Conservation (phyloP, 2,797 vertebrate genomes). For the Muscicapa striata region DNA sequence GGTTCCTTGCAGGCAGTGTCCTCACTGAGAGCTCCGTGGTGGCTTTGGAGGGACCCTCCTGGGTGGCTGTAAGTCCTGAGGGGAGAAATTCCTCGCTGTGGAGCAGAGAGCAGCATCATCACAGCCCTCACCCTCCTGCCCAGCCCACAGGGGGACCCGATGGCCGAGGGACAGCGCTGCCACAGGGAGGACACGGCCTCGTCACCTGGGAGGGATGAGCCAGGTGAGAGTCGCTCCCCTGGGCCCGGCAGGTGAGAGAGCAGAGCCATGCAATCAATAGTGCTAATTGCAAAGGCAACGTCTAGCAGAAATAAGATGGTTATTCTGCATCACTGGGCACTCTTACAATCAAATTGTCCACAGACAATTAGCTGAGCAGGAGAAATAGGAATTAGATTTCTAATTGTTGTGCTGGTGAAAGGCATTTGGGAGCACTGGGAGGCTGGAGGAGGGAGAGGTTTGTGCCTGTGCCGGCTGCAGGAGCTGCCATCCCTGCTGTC, state of each 20-base stretch:
- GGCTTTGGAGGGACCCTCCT: neutral
- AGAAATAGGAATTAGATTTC: slow-evolving; percentile 78
- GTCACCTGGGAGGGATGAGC: neutral
- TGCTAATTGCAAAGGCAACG: slow-evolving; percentile 74
- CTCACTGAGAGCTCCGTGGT: neutral
- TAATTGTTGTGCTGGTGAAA: slow-evolving; percentile 76
- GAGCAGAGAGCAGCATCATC: neutral
- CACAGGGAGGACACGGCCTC: rapidly evolving
- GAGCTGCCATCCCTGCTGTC: slow-evolving; percentile 14
- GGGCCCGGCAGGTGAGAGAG: slow-evolving; percentile 66
- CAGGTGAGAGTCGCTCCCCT: slow-evolving; percentile 3
- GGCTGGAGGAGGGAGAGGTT: neutral
- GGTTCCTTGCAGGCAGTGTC: neutral
- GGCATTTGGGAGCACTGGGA: neutral
- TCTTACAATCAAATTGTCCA: slow-evolving; percentile 78
- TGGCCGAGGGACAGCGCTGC: neutral
- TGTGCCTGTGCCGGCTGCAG: neutral
- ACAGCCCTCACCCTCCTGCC: neutral
- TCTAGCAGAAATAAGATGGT: slow-evolving; percentile 77
- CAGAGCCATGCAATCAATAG: slow-evolving; percentile 30
- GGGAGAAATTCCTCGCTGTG: neutral
- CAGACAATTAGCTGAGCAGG: slow-evolving; percentile 78
- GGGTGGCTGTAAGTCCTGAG: neutral
- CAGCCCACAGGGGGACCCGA: rapidly evolving
- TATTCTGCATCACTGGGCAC: slow-evolving; percentile 78